A percentile compares a stretch with the other conserved stretches of the same genome.
These are phyloP conservation scores for Aromia moschata DNA, from an alignment of 2,888 invertebrate genomes.

Conservation along the genomic window DNA sequence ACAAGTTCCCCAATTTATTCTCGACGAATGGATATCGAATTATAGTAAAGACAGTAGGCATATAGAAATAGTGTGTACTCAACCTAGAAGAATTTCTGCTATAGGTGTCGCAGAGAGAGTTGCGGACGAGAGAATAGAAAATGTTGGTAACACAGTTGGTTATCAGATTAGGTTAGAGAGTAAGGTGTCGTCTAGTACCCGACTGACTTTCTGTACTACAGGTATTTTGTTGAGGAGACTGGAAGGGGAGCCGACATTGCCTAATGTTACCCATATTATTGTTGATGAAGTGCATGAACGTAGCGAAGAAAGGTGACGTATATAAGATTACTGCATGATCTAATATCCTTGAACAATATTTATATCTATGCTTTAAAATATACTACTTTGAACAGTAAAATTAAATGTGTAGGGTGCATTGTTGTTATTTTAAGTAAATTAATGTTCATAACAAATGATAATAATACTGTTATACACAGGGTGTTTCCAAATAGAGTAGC, in stretches of 20 bases:
- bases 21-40: conserved; percentile 84
- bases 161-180: conserved; percentile 83
- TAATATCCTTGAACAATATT: no score
- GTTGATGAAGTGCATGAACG: conserved; percentile 95
- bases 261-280: conserved; percentile 82
- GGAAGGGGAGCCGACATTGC: conserved; percentile 79
- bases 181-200: conserved; percentile 78
- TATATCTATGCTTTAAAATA: no score
- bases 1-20: conserved; percentile 92
- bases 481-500: no score
- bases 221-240: conserved; percentile 88
- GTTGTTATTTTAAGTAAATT: no score
- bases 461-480: no score
- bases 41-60: conserved; percentile 67
- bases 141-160: conserved; percentile 72
- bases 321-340: no score
- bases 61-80: conserved; percentile 89
- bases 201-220: conserved; percentile 92
- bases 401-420: no score
- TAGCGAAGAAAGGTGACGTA: conserved; percentile 80
- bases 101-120: conserved; percentile 93
- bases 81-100: conserved; percentile 90
- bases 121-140: conserved; percentile 84
- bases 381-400: no score
- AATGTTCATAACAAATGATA: no score